These are phyloP conservation scores for Zaprionus nigranus DNA, from an alignment of 1,140 invertebrate genomes.

Conservation along the genomic window DNA sequence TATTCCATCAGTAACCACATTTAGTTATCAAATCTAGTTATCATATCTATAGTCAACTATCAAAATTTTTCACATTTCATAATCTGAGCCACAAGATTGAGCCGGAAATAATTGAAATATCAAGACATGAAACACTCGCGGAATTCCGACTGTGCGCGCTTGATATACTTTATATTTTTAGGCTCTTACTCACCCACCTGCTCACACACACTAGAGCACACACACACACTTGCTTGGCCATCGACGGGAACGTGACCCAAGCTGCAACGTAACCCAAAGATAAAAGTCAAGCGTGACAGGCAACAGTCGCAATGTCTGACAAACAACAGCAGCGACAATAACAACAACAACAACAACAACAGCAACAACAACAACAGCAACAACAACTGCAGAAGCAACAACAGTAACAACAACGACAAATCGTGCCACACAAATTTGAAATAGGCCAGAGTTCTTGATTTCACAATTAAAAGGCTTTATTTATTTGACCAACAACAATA, in stretches of 20 bases:
- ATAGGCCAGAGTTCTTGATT: slow-evolving; percentile 63
- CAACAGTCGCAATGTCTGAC: slow-evolving; percentile 30
- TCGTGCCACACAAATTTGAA: slow-evolving; percentile 58
- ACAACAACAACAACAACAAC: slow-evolving; percentile 17
- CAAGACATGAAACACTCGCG: background rate
- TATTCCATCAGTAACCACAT: background rate
- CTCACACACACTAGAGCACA: background rate
- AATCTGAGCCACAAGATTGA: background rate
- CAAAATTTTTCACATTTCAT: background rate
- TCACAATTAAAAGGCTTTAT: slow-evolving; percentile 78
- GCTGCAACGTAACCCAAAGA: slow-evolving; percentile 29
- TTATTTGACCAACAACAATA: slow-evolving; percentile 53
- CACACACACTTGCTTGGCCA: slow-evolving; percentile 6
- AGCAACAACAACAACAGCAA: slow-evolving; percentile 18
- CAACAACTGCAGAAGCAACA: slow-evolving; percentile 22
- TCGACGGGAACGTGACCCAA: slow-evolving; percentile 63
- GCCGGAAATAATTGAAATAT: background rate
- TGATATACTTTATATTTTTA: background rate
- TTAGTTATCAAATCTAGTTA: background rate
- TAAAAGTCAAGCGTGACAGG: slow-evolving; percentile 58
- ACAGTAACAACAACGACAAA: slow-evolving; percentile 28
- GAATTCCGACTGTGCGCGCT: background rate
- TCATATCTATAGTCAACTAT: background rate
- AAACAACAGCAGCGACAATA: slow-evolving; percentile 23
- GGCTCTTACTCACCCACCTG: slow-evolving; percentile 27